These are phyloP conservation scores for Steinernema carpocapsae DNA, from an alignment of 2,888 invertebrate genomes.

Conservation along the genomic window DNA sequence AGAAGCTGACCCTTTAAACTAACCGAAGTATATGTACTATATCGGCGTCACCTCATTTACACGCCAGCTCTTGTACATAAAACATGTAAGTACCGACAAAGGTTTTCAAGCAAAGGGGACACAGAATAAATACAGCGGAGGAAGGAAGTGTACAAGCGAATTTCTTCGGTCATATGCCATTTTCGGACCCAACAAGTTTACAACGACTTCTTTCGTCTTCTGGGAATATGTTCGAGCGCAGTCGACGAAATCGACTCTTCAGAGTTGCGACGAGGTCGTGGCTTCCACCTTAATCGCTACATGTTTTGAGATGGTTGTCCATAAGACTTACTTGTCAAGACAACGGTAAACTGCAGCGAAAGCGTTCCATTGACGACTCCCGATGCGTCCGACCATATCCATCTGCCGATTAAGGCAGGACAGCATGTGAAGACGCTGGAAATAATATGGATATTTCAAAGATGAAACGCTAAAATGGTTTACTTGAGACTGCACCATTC, in stretches of 20 bases:
- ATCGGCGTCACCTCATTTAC: not conserved
- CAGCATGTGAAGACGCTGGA: conserved; percentile 35
- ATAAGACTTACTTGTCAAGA: conserved; percentile 27
- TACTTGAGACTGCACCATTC: conserved; percentile 30
- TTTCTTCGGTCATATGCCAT: conserved; percentile 18
- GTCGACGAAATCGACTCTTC: conserved; percentile 26
- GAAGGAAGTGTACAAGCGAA: not conserved
- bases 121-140: conserved; percentile 12
- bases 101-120: not conserved
- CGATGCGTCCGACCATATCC: conserved; percentile 33
- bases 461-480: no score
- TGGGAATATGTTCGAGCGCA: not conserved
- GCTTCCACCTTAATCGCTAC: conserved; percentile 22
- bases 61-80: not conserved
- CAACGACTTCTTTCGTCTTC: conserved; percentile 17
- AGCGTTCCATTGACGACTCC: conserved; percentile 30
- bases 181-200: not conserved
- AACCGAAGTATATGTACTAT: no score
- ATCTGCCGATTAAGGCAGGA: conserved; percentile 35
- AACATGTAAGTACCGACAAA: not conserved
- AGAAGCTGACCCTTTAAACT: no score
- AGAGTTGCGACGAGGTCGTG: conserved; percentile 19
- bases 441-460: not conserved
- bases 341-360: conserved; percentile 29
- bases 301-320: not conserved